Base-by-base conservation (phyloP, 2,113 vertebrate species). In the Sinocyclocheilus rhinocerous region DNA sequence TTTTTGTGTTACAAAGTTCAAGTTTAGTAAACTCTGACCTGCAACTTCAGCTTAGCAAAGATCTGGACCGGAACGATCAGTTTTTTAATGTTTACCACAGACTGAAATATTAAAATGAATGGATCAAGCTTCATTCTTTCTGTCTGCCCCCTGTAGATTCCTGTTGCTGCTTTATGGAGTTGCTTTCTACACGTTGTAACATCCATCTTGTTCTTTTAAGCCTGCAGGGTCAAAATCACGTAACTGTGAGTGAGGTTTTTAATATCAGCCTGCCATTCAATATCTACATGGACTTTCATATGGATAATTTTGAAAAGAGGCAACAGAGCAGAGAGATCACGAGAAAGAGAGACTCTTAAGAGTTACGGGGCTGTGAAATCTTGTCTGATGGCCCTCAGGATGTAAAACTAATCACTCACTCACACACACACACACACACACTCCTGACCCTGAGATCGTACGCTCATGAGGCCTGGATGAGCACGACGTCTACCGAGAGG, bases 181-280 rank as follows among this genome's bases (percentile, higher is more conserved):
- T 42, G 10, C 77, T 80, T 24, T 80, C 6, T n/a, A 39, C 77
- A 42, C 33, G 0, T 24, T 61, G 70, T 73, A 36, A 73, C 55
- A 80, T 61, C 55, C 22, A 16, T 80, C 77, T 61, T 77, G 6
- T 61, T 42, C 18, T 80, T 63, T 80, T n/a, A 79, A 63, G 33
- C 77, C 77, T 61, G 55, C 77, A 61, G 77, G 77, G 55, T 61
- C 33, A n/a, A 61, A 39, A 61, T 12, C 77, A 79, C 29, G 1
- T 22, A 78, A 59, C 76, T 59, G 18, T 45, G 45, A 78, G 9
- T 78, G 52, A 61, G 77, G 55, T 39, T 59, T 80, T 80, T 80
- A 80, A 79, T 80, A 80, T 80, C 77, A 80, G 57, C 77, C 33
- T 61, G 77, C 42, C 77, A 80, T 61, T 63, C 77, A 61, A 63